Evolutionary conservation across 2,888 invertebrate species (phyloP).

Genomic region (Hypolimnas misippus): DNA sequence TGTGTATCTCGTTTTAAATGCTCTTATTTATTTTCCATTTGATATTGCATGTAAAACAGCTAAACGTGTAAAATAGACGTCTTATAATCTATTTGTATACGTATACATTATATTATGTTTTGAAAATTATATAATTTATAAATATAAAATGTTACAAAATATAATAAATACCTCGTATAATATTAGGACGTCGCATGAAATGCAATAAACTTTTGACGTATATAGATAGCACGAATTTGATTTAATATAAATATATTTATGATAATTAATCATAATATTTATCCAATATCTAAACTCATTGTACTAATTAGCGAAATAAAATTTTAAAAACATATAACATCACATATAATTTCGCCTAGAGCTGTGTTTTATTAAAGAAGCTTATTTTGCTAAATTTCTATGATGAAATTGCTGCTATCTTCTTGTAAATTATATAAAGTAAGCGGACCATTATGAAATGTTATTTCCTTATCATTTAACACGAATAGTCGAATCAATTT

Average conservation of each 20-base stretch:
- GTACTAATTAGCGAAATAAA: conserved; percentile 50
- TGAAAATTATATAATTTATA: neutral
- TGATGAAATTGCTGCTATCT: conserved; percentile 21
- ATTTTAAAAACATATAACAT: conserved; percentile 7
- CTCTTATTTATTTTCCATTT: neutral
- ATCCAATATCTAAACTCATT: conserved; percentile 41
- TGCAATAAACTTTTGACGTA: conserved; percentile 65
- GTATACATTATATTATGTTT: neutral
- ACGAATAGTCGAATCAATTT: neutral
- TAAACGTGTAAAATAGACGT: neutral
- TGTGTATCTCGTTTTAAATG: neutral
- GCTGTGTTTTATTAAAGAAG: conserved; percentile 25
- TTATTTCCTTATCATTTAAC: neutral
- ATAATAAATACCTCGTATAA: conserved; percentile 7
- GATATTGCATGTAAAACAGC: neutral
- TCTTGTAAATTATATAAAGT: conserved; percentile 25
- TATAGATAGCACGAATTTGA: conserved; percentile 64
- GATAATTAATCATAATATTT: conserved; percentile 38
- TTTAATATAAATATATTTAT: conserved; percentile 54
- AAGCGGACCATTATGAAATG: conserved; percentile 28
- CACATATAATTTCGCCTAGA: conserved; percentile 32
- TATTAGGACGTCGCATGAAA: conserved; percentile 55
- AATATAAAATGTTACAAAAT: neutral
- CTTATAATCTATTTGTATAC: neutral
- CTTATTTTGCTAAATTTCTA: conserved; percentile 36